Conservation (phyloP, 2,797 vertebrate genomes). For the Anguilla megastoma region DNA sequence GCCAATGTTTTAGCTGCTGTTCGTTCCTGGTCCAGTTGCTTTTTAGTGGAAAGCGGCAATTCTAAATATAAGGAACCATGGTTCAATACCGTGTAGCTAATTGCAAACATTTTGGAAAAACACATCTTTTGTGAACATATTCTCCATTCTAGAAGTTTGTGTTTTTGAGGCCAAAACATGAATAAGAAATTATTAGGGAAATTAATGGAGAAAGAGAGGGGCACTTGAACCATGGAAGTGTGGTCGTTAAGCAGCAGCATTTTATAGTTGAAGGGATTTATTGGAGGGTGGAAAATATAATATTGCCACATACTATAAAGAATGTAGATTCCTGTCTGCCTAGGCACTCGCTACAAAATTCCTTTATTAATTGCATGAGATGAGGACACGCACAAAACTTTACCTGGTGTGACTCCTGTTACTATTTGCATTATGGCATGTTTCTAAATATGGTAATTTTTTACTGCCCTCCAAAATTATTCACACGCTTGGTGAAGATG, state of each 20-base stretch:
- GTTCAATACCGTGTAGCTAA: background rate
- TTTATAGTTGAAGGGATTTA: slow-evolving; percentile 2
- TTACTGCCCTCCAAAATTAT: too few relatives aligned
- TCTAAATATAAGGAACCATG: background rate
- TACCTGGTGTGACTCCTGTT: background rate
- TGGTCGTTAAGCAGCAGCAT: background rate
- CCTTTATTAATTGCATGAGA: background rate
- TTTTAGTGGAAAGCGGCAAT: background rate
- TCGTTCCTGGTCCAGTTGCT: background rate
- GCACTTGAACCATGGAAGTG: slow-evolving; percentile 12
- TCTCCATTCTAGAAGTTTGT: background rate
- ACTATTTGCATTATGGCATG: background rate
- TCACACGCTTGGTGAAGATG: too few relatives aligned
- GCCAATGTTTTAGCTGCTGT: background rate
- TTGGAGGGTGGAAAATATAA: background rate
- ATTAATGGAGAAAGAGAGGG: background rate
- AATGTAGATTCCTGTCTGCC: background rate
- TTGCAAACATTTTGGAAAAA: background rate
- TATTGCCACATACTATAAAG: background rate
- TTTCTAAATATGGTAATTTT: too few relatives aligned
- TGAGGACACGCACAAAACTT: background rate
- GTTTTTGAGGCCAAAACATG: background rate
- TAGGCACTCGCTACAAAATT: background rate
- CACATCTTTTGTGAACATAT: background rate
- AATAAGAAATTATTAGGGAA: background rate